Conservation (phyloP, 2,888 invertebrate species). For the Gasteruption jaculator region DNA sequence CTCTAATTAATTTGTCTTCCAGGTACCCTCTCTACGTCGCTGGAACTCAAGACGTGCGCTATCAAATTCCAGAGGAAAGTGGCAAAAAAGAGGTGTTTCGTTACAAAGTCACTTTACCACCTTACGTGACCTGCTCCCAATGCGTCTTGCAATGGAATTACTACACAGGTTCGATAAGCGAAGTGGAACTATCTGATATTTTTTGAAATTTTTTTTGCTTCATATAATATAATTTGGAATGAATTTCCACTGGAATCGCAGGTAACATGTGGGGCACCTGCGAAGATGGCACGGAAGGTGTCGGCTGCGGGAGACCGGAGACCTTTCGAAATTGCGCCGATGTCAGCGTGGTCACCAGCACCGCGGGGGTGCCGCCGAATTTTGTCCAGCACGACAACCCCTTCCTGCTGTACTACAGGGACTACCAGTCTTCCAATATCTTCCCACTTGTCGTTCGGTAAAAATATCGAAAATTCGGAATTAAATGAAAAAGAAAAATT, state of each 20-base stretch:
- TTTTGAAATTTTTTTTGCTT: neutral
- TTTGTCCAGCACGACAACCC: conserved; percentile 69
- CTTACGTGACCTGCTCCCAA: conserved; percentile 80
- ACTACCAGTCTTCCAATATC: conserved; percentile 62
- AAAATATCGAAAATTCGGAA: no score
- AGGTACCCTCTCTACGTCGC: conserved; percentile 72
- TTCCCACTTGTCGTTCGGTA: conserved; percentile 75
- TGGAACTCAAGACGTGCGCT: conserved; percentile 68
- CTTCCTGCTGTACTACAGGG: conserved; percentile 73
- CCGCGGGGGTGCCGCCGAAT: conserved; percentile 67
- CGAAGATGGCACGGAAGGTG: conserved; percentile 78
- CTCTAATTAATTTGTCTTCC: conserved; percentile 6
- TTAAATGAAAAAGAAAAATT: no score
- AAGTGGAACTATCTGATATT: neutral
- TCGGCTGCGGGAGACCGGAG: conserved; percentile 87
- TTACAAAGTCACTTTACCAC: conserved; percentile 74
- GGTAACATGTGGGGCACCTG: conserved; percentile 91
- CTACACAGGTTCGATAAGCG: conserved; percentile 64
- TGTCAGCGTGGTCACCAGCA: conserved; percentile 75
- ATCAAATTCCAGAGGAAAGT: conserved; percentile 68
- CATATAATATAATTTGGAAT: neutral
- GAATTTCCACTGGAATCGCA: conserved; percentile 35
- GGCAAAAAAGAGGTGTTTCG: conserved; percentile 62
- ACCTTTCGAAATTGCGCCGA: conserved; percentile 91
- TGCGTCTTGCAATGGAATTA: conserved; percentile 94